A percentile compares a stretch with the other conserved stretches of the same genome.
Evolutionary conservation across 2,888 invertebrate species (phyloP).

Genomic region (Drosophila mercatorum): DNA sequence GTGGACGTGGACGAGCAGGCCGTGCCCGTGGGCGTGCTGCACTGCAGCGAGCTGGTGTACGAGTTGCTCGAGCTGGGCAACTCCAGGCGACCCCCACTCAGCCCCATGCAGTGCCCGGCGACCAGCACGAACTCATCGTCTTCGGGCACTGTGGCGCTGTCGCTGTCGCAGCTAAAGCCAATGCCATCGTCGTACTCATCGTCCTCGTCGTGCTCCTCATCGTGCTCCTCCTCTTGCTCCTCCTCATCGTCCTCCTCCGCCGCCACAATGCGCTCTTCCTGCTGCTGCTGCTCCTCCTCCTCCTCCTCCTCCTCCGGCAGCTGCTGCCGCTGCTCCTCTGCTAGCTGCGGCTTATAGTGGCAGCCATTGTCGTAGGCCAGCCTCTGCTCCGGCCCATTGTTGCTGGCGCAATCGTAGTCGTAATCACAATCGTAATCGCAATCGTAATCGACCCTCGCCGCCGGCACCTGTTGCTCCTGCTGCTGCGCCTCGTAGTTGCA

Average conservation of each 20-base stretch:
- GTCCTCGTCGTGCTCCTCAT: constrained; percentile 41
- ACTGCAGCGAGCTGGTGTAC: constrained; percentile 56
- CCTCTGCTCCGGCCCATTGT: constrained; percentile 30
- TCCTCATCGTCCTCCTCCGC: neutral
- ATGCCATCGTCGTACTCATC: constrained; percentile 68
- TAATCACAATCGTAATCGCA: constrained; percentile 55
- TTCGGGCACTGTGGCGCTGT: constrained; percentile 56
- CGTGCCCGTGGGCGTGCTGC: constrained; percentile 49
- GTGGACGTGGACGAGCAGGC: constrained; percentile 53
- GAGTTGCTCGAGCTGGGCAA: constrained; percentile 43
- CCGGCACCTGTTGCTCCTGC: constrained; percentile 34
- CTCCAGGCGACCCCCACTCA: constrained; percentile 22
- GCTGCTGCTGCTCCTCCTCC: neutral
- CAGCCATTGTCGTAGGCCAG: constrained; percentile 24
- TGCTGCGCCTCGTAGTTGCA: constrained; percentile 22
- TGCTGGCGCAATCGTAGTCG: constrained; percentile 50
- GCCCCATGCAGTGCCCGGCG: constrained; percentile 44
- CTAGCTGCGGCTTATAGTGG: constrained; percentile 20
- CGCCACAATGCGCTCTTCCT: neutral
- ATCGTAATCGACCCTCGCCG: constrained; percentile 32
- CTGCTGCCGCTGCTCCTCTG: neutral
- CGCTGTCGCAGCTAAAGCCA: constrained; percentile 73
- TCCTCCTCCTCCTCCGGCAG: neutral
- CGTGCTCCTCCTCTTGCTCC: neutral
- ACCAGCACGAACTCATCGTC: constrained; percentile 72